These are phyloP conservation scores for Phorcus lineatus DNA, from an alignment of 2,888 invertebrate species.

Conservation along the genomic window DNA sequence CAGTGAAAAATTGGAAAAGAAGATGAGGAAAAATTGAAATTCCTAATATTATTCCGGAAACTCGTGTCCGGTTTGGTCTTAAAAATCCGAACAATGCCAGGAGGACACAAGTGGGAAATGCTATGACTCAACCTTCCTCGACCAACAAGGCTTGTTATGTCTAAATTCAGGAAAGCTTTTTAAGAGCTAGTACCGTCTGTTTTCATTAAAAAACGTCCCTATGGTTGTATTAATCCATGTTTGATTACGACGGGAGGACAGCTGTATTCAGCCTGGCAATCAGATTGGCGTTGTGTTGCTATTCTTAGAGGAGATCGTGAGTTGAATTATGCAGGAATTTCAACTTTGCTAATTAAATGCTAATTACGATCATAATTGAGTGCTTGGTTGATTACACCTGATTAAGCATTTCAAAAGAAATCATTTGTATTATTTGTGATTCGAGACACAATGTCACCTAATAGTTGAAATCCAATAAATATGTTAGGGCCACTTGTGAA, in stretches of 20 bases:
- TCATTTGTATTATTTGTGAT: no score
- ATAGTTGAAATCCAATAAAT: no score
- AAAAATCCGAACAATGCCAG: neutral
- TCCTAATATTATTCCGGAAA: constrained; percentile 1
- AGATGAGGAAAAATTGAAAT: neutral
- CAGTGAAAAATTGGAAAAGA: neutral
- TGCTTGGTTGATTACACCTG: neutral
- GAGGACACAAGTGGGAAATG: neutral
- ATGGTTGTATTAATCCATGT: neutral
- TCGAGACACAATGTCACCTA: no score
- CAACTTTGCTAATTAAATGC: neutral
- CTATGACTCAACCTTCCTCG: neutral
- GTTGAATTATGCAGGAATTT: neutral
- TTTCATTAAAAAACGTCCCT: neutral
- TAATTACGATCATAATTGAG: neutral
- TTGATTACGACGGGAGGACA: neutral
- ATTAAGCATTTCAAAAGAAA: no score
- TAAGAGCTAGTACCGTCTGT: neutral
- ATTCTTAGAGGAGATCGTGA: neutral
- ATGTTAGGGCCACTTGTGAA: no score
- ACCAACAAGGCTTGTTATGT: neutral
- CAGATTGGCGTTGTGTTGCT: no score
- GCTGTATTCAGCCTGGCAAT: neutral
- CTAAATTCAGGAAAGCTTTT: neutral
- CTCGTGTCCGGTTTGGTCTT: neutral